A percentile compares a stretch with the other conserved stretches of the same genome.
Evolutionary conservation across 2,797 vertebrate genomes (phyloP).

Genomic region (Dryobates pubescens): DNA sequence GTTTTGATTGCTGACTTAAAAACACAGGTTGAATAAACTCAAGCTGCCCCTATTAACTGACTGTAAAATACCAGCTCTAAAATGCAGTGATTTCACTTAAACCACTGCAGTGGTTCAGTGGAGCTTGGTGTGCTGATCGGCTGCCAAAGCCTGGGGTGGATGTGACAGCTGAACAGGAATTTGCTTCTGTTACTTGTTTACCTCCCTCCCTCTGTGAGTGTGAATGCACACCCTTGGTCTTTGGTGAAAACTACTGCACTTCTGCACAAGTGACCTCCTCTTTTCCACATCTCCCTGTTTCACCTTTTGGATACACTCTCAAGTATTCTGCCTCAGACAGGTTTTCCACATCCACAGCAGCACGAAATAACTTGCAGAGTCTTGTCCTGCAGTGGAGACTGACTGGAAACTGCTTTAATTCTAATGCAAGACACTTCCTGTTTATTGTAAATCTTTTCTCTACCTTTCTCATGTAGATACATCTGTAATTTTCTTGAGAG

Average conservation of each 20-base stretch:
- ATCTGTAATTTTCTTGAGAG: neutral
- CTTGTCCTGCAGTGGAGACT: neutral
- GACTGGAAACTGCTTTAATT: neutral
- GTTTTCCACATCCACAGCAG: neutral
- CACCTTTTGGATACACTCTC: neutral
- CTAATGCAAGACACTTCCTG: neutral
- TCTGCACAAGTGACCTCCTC: neutral
- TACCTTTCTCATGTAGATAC: neutral
- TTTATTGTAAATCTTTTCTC: slow-evolving; percentile 4
- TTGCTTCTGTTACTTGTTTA: slow-evolving; percentile 20
- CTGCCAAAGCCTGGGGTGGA: neutral
- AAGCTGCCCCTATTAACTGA: neutral
- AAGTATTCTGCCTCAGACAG: neutral
- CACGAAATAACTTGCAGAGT: neutral
- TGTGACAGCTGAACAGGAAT: neutral
- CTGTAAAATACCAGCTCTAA: slow-evolving; percentile 10
- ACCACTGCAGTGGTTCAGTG: neutral
- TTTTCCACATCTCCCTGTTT: neutral
- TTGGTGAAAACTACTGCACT: neutral
- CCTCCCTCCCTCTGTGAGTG: neutral
- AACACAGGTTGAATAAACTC: neutral
- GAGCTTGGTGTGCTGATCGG: neutral
- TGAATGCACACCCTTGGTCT: neutral
- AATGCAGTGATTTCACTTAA: neutral
- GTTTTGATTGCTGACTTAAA: neutral